A percentile compares a stretch with the other conserved stretches of the same genome.
Evolutionary conservation across 2,888 invertebrate genomes (phyloP).

Genomic region (Thyatira batis): DNA sequence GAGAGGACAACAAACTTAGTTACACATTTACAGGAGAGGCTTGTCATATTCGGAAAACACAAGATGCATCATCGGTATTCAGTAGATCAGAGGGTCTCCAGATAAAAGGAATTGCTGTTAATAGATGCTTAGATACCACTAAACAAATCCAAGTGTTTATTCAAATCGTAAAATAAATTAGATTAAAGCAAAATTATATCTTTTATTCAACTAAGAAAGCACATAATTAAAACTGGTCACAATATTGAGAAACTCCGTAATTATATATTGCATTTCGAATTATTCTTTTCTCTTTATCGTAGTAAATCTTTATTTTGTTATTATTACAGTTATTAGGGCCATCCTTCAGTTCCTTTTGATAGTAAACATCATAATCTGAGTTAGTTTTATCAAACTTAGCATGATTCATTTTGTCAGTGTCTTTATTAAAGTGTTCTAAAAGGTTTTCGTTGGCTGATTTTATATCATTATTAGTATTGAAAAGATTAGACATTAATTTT

Average conservation of each 20-base stretch:
- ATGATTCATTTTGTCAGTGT: constrained; percentile 14
- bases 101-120: constrained; percentile 29
- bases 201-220: constrained; percentile 3
- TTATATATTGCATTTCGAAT: constrained; percentile 33
- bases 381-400: constrained; percentile 27
- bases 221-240: constrained; percentile 32
- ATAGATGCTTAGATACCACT: constrained; percentile 26
- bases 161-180: constrained; percentile 27
- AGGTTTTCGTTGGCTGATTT: constrained; percentile 14
- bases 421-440: constrained; percentile 22
- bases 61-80: constrained; percentile 30
- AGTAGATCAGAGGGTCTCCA: constrained; percentile 35
- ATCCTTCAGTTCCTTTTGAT: constrained; percentile 51
- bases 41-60: constrained; percentile 36
- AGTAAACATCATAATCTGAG: constrained; percentile 59
- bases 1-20: constrained; percentile 34
- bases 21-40: constrained; percentile 44
- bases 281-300: constrained; percentile 53
- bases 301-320: constrained; percentile 63
- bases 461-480: constrained; percentile 10
- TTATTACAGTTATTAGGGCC: constrained; percentile 49
- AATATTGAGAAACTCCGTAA: constrained; percentile 39
- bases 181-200: background rate
- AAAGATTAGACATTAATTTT: constrained; percentile 14
- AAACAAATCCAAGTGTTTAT: constrained; percentile 32